Evolutionary conservation across 2,888 invertebrate genomes (phyloP), one percentile per base, ranked within the genome.

Genomic region (Eilema griseolum): DNA sequence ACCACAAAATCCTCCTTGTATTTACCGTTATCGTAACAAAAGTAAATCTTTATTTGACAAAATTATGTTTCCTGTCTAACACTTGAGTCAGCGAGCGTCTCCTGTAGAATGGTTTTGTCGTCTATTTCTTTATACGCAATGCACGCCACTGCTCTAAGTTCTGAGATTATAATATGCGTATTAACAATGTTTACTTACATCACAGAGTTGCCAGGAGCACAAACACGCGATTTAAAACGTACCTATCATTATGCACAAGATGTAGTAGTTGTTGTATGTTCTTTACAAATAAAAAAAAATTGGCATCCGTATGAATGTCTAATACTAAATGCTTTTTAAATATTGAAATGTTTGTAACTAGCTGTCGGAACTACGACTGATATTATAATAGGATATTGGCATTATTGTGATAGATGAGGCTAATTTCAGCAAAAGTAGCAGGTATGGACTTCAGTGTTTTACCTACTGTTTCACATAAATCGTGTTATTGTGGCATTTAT

Each of bases 401-500:
- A 85, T 85, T 84, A 85, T 87, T 88, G 87, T 88, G 88, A 89
- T 89, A 88, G 85, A 83, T 78, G 85, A 80, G 85, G 84, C 83
- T 78, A 70, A 77, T 76, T 71, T 41, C 14, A 75, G 80, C 75
- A 71, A 81, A 52, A 52, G 52, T 52, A 20, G 75, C 56, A 72
- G 72, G 71, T 75, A 71, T 75, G 76, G 73, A 78, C 83, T 80
- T 80, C 74, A 74, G 41, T 28, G 52, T 68, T 61, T 41, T 83
- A 74, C 71, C 75, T 79, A 78, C 74, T 78, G 75, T 81, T 81
- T 77, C 77, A 79, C 78, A 78, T 76, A 83, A 82, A 83, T 78
- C 77, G 73, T 84, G 85, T 87, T 83, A 84, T 78, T 83, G 82
- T 86, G 88, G 90, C 91, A 91, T 92, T 91, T 91, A 91, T 88